Base-by-base conservation (phyloP, 2,888 invertebrate genomes). In the Leptinotarsa juncta region DNA sequence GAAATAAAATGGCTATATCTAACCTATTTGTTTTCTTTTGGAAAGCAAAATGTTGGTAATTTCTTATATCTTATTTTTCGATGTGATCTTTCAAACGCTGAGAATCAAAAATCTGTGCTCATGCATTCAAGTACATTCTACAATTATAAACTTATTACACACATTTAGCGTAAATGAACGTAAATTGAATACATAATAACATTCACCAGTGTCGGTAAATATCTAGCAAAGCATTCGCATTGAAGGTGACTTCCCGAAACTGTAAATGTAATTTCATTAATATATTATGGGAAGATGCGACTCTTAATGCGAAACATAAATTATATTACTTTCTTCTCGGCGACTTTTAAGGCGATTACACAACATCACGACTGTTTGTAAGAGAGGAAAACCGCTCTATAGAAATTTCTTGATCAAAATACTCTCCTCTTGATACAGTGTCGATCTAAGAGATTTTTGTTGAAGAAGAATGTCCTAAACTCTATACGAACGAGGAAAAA, bases 301-400 rank as follows among this genome's bases (percentile, higher is more conserved):
- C 75, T 72, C 72, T 72, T 69, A 75, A 75, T 72, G 65, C 5
- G 69, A 65, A 68, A 60, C 65, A 69, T 75, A 72, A 75, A 71
- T 75, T 65, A 75, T 72, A 65, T 69, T 68, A 72, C 75, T 75
- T 75, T 75, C 75, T 72, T 75, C 72, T 65, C 50, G 23, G n/a
- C 23, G 5, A 65, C 65, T 20, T 53, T 69, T 65, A 55, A 73
- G 69, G 65, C 68, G 65, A 65, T 73, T 73, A 53, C 69, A 62
- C 69, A 73, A 73, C 60, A 69, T 73, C 73, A 73, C 73, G 73
- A 73, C 62, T 68, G 68, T 72, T 72, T 60, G 57, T 72, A 67
- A 50, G 57, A 57, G 23, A 14, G 23, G 15, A 57, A 57, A 57
- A 57, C 14, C 57, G 10, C 3, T 14, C 15, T 12, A 4, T 57